Evolutionary conservation across 2,113 vertebrate genomes (phyloP), one percentile per base, ranked within the genome.

Genomic region (Ictalurus punctatus): DNA sequence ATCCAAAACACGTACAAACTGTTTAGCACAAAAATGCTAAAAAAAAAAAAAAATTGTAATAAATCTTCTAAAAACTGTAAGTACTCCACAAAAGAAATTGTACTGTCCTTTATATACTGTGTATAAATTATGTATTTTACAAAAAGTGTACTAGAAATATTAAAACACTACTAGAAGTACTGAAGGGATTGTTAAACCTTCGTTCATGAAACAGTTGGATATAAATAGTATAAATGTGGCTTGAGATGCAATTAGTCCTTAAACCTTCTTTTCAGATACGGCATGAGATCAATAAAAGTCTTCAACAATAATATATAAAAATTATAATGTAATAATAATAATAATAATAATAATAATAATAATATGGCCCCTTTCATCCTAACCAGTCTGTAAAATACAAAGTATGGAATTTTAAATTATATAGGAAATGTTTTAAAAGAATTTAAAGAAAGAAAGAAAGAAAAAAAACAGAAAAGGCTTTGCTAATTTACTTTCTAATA

Each of bases 161-260:
- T 54, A n/a, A n/a, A 84, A 84, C 13, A 59, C 9, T 48, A 48
- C 44, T 48, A 48, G 44, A 48, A 48, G 25, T 86, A 73, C 79
- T 79, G 56, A 86, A 86, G 2, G 59, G 69, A 86, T n/a, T 52
- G 69, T 14, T 69, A 69, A 87, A 73, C 59, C 25, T 52, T 79
- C 10, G 59, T 34, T 69, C 59, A 27, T 48, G 63, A 85, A 48
- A 59, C n/a, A 81, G 19, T 4, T n/a, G 2, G 54, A 54, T 30
- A 86, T 79, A 89, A 86, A 87, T 14, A 84, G 16, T 87, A 87
- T 63, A 80, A 54, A 87, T 54, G 76, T 37, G 25, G 27, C 27
- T 56, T 63, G 58, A 78, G 37, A 86, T 78, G 54, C 34, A 27
- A 25, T 27, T 71, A 52, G 23, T 79, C 44, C 12, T 58, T 56